Evolutionary conservation across 2,888 invertebrate species (phyloP).

Genomic region (Leptopterna dolabrata): DNA sequence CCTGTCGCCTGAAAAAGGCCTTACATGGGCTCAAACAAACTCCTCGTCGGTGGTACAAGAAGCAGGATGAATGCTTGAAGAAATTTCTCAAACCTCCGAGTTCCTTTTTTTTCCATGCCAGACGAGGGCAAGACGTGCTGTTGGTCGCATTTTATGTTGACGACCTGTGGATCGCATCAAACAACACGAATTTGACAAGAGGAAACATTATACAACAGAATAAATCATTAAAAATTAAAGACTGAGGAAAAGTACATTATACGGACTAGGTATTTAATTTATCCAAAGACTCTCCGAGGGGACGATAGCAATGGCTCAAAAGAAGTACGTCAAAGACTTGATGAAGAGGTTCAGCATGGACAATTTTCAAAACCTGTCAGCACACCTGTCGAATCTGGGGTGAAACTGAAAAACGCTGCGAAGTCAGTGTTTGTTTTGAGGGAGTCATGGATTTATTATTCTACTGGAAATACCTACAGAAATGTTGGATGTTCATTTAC

Average conservation of each 20-base stretch:
- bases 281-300: neutral
- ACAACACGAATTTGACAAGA: neutral
- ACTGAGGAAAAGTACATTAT: neutral
- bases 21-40: constrained; percentile 58
- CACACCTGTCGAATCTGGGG: neutral
- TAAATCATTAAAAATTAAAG: neutral
- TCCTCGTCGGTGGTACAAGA: neutral
- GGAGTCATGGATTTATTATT: too few relatives aligned
- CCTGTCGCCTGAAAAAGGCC: constrained; percentile 59
- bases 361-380: neutral
- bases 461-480: too few relatives aligned
- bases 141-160: neutral
- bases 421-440: too few relatives aligned
- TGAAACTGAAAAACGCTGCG: too few relatives aligned
- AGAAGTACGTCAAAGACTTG: neutral
- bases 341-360: neutral
- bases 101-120: neutral
- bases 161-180: too few relatives aligned
- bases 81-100: neutral
- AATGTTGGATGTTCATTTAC: too few relatives aligned
- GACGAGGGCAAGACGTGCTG: neutral
- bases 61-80: neutral
- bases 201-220: neutral
- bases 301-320: neutral
- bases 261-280: neutral